Conservation (phyloP, 2,888 invertebrate genomes). For the Drosophila testacea region DNA sequence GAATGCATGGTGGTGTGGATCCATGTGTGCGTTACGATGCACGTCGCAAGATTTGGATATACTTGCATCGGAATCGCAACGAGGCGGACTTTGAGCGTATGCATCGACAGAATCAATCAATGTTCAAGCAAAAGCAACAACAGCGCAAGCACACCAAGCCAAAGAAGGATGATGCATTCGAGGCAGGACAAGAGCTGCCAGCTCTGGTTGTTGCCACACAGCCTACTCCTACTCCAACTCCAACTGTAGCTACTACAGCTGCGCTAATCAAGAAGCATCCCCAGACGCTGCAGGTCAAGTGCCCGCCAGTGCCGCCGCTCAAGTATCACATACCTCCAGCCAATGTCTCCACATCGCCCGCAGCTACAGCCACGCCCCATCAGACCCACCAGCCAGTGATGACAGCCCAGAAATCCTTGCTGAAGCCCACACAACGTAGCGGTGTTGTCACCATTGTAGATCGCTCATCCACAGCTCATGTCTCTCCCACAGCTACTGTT, state of each 20-base stretch:
- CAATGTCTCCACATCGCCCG: slow-evolving; percentile 13
- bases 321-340: slow-evolving; percentile 78
- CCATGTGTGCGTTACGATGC: slow-evolving; percentile 97
- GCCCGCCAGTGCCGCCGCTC: slow-evolving; percentile 80
- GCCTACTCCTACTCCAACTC: slow-evolving; percentile 34
- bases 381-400: slow-evolving; percentile 29
- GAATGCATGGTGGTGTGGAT: slow-evolving; percentile 94
- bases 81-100: slow-evolving; percentile 88
- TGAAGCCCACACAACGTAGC: slow-evolving; percentile 64
- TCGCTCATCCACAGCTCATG: slow-evolving; percentile 32
- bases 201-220: slow-evolving; percentile 75
- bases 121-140: slow-evolving; percentile 86
- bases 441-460: slow-evolving; percentile 50
- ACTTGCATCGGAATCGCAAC: slow-evolving; percentile 91
- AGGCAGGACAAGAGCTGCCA: slow-evolving; percentile 59
- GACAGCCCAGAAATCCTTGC: slow-evolving; percentile 73
- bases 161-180: slow-evolving; percentile 44
- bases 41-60: slow-evolving; percentile 97
- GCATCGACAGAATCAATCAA: slow-evolving; percentile 89
- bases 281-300: slow-evolving; percentile 59
- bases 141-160: slow-evolving; percentile 70
- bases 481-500: slow-evolving; percentile 1
- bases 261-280: slow-evolving; percentile 55
- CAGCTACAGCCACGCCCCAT: slow-evolving; percentile 6
- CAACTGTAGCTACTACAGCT: slow-evolving; percentile 12